Evolutionary conservation across 92 coral and sea anemone species (phyloP).

Genomic region (Palythoa grandiflora): DNA sequence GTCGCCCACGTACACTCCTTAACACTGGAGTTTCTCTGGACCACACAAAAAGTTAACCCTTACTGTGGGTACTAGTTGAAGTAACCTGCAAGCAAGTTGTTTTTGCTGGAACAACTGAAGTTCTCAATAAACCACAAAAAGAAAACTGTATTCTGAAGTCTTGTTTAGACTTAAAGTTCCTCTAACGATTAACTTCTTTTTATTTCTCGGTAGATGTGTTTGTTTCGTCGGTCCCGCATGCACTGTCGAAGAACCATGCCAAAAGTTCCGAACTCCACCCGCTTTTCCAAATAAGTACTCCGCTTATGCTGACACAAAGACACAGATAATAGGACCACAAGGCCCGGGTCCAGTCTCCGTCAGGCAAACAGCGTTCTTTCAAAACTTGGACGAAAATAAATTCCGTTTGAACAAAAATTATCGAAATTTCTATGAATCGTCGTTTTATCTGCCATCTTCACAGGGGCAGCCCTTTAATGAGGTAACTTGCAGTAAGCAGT

Average conservation of each 20-base stretch:
- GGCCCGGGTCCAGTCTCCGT: slow-evolving; percentile 21
- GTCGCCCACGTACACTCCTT: no score
- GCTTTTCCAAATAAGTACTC: neutral
- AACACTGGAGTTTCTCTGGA: no score
- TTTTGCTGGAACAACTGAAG: neutral
- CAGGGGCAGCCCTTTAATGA: neutral
- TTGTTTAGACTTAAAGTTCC: neutral
- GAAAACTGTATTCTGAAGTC: neutral
- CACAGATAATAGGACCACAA: neutral
- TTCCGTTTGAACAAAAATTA: slow-evolving; percentile 14
- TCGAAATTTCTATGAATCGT: slow-evolving; percentile 30
- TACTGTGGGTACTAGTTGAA: no score
- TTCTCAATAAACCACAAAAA: neutral
- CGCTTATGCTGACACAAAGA: slow-evolving; percentile 13
- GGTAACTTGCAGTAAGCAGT: neutral
- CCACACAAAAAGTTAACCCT: no score
- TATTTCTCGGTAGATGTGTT: slow-evolving; percentile 16
- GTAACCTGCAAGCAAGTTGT: no score
- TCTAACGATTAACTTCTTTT: neutral
- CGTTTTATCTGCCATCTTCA: slow-evolving; percentile 30
- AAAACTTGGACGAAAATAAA: neutral
- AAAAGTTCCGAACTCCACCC: slow-evolving; percentile 29
- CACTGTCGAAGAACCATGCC: slow-evolving; percentile 18
- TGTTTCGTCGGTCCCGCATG: slow-evolving; percentile 37
- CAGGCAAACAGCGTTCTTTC: slow-evolving; percentile 2